Evolutionary conservation across 2,888 invertebrate species (phyloP), one percentile per base, ranked within the genome.

Genomic region (Rhogogaster chlorosoma): DNA sequence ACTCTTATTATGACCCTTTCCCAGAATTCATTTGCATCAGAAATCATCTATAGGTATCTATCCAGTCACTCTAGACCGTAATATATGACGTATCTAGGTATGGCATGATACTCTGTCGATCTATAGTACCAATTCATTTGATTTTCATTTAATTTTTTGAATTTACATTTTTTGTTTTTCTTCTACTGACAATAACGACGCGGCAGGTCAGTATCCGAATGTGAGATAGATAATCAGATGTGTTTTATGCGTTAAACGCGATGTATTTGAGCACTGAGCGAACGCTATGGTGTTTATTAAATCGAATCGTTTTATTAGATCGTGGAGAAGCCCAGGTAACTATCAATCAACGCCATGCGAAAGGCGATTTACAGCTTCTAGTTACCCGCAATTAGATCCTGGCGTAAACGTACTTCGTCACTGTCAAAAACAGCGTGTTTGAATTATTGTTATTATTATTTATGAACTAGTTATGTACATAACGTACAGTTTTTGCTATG

Each of bases 361-460:
- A 77, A 77, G 49, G 32, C 77, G 77, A 77, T 77, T 77, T 77
- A 77, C 53, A 53, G n/a, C 77, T 77, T n/a, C 77, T 77, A 49
- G 77, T 77, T 77, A 77, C 49, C 29, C 77, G 77, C 77, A 77
- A 77, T 77, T 77, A 77, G 77, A 77, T 29, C n/a, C 45, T 12
- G n/a, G 15, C 53, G 77, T 77, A 53, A 77, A 77, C 53, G 53
- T 38, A 77, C 77, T 77, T 77, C 77, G 77, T 77, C 77, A 77
- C 26, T 77, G 77, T 77, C 77, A 10, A 77, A 77, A 53, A 77
- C 36, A 26, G 0, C 61, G 26, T 61, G 29, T 67, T 67, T 67
- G 6, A 4, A 67, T 29, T 29, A 67, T 67, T 15, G 0, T 67
- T 15, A 7, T 67, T 7, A 67, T 67, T 67, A 67, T 32, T 67